phyloP scores from a whole-genome alignment of 2,888 invertebrate genomes.

The Acanthosepion lycidas region DNA sequence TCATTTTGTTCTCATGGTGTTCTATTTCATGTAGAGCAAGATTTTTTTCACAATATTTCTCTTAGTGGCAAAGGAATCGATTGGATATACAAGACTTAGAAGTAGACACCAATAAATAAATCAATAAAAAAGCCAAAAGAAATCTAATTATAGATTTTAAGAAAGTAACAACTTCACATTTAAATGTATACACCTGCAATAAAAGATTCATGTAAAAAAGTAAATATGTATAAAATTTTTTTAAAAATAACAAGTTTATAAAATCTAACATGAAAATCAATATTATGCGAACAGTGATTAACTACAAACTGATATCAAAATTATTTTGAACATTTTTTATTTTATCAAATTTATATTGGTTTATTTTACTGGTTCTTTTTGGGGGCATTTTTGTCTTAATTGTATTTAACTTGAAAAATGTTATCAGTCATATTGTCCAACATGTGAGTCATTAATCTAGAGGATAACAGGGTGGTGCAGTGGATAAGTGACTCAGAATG shows the following conservation, averaged over 20 bases:
- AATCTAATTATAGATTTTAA: neutral
- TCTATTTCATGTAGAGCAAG: neutral
- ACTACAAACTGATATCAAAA: neutral
- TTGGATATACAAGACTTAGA: neutral
- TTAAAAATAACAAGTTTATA: neutral
- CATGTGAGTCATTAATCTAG: too few species aligned
- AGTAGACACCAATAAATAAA: neutral
- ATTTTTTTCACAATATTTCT: neutral
- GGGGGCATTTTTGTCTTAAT: neutral
- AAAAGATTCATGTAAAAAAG: neutral
- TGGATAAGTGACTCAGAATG: too few species aligned
- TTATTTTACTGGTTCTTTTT: too few species aligned
- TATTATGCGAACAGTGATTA: neutral
- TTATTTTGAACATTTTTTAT: neutral
- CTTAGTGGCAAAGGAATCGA: neutral
- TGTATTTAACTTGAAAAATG: neutral
- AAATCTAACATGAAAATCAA: neutral
- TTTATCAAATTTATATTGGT: neutral
- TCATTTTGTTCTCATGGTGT: neutral
- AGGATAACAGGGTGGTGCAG: too few species aligned
- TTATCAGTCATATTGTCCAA: too few species aligned
- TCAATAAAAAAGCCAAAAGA: neutral
- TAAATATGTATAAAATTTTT: neutral
- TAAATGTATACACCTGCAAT: neutral
- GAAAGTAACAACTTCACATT: neutral